phyloP scores from a whole-genome alignment of 2,888 invertebrate genomes.

The Cantharis nigra region DNA sequence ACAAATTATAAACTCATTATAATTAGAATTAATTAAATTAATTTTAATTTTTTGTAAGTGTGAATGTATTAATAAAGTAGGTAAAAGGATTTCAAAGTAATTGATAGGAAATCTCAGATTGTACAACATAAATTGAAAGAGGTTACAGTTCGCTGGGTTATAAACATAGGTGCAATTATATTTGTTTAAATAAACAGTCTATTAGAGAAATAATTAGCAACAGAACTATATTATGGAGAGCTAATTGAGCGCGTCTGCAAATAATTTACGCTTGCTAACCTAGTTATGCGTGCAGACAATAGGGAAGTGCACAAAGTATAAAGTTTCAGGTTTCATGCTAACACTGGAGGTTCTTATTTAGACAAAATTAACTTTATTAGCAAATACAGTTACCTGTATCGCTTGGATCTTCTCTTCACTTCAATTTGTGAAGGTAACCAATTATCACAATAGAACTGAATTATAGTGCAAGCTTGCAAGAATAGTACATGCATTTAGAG shows the following conservation, averaged over 20 bases:
- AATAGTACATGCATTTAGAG: not conserved
- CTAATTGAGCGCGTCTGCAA: slow-evolving; percentile 12
- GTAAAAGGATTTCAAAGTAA: too few relatives aligned
- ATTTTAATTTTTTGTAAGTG: too few relatives aligned
- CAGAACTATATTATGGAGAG: not conserved
- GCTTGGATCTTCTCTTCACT: not conserved
- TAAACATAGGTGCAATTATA: not conserved
- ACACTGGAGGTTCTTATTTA: not conserved
- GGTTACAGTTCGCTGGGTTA: not conserved
- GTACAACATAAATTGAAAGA: too few relatives aligned
- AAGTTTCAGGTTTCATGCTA: not conserved
- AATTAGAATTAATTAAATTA: too few relatives aligned
- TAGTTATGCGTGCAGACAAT: slow-evolving; percentile 13
- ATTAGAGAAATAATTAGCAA: not conserved
- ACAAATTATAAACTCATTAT: too few relatives aligned
- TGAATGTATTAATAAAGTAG: too few relatives aligned
- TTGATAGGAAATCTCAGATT: too few relatives aligned
- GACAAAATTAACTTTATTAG: not conserved
- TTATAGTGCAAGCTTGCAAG: not conserved
- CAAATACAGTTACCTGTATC: not conserved
- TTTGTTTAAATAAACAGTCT: not conserved
- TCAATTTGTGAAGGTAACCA: not conserved
- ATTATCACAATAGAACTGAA: not conserved
- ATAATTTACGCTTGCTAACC: slow-evolving; percentile 8
- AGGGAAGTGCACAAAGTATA: slow-evolving; percentile 6